Base-by-base conservation (phyloP, 2,113 vertebrate genomes). In the Cyprinodon tularosa region DNA sequence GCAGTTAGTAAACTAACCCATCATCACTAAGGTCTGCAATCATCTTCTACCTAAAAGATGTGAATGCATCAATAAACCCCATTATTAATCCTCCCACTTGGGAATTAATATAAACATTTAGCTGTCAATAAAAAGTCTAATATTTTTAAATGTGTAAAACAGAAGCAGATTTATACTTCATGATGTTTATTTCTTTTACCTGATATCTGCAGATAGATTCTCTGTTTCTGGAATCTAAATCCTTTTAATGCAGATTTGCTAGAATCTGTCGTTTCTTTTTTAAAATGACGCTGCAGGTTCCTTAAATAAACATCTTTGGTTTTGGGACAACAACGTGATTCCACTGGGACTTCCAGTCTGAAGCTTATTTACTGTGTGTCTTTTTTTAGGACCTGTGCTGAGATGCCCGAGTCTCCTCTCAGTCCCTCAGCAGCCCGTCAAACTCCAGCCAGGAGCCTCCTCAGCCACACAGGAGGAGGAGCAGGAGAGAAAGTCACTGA, bases 361-460 rank as follows among this genome's bases (percentile, higher is more conserved):
- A 42, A 47, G 20, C 45, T 72, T 14, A 66, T 77, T 76, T 61
- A n/a, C 0, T 69, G 8, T 22, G 59, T 39, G 57, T 74, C 15
- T 65, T 72, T 68, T 74, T 70, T 29, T 8, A 96, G 95, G 94
- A 95, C 95, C 94, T 95, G 94, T 95, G 95, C 94, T 93, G 96
- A 94, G 93, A 98, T 97, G 96, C 96, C 96, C 91, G 96, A 97
- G 95, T 97, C 96, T 94, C 96, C 96, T 95, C 96, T 96, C 95
- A 96, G 96, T 94, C 96, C 95, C 94, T 94, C 95, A 91, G 95
- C 96, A 94, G 95, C 96, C 93, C 96, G 96, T 96, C 96, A 96
- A 95, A 97, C 95, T 94, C 94, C 95, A 95, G 96, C 95, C 96
- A 96, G 95, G 95, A 95, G 94, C 94, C 96, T 96, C 93, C 95